A percentile compares a stretch with the other conserved stretches of the same genome.
Conservation (phyloP, 92 coral and sea anemone genomes). For the Actinostola sp. region DNA sequence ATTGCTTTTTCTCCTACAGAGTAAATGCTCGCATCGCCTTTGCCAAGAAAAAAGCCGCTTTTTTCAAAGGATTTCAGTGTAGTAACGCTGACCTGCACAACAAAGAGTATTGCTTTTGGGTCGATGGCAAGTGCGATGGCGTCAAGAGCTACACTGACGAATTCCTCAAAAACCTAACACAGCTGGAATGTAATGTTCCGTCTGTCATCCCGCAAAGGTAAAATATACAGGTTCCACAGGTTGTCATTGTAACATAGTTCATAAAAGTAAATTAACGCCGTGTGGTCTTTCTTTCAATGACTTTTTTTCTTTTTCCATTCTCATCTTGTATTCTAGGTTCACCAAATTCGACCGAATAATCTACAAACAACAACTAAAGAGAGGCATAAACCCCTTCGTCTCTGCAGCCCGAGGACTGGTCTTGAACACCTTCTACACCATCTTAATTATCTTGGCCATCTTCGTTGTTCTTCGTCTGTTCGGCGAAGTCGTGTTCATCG, state of each 20-base stretch:
- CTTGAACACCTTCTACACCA: constrained; percentile 74
- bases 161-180: constrained; percentile 65
- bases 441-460: constrained; percentile 54
- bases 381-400: constrained; percentile 61
- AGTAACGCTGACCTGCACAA: constrained; percentile 77
- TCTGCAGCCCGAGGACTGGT: constrained; percentile 59
- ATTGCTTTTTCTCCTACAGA: too few relatives aligned
- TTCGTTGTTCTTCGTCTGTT: constrained; percentile 38
- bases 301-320: too few relatives aligned
- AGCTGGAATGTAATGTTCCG: constrained; percentile 69
- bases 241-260: not conserved
- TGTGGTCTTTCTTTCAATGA: too few relatives aligned
- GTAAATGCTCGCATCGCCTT: constrained; percentile 74
- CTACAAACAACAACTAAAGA: constrained; percentile 69
- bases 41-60: constrained; percentile 66
- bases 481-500: constrained; percentile 49
- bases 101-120: constrained; percentile 82
- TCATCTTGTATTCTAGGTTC: constrained; percentile 48
- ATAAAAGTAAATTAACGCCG: not conserved
- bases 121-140: constrained; percentile 61
- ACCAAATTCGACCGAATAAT: constrained; percentile 75
- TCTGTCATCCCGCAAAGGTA: constrained; percentile 79
- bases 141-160: constrained; percentile 57
- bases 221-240: not conserved
- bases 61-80: constrained; percentile 76